Percentiles rank a stretch among this genome's conserved stretches.
Conservation (phyloP, 2,888 invertebrate genomes). For the Rhagophthalmus giganteus region DNA sequence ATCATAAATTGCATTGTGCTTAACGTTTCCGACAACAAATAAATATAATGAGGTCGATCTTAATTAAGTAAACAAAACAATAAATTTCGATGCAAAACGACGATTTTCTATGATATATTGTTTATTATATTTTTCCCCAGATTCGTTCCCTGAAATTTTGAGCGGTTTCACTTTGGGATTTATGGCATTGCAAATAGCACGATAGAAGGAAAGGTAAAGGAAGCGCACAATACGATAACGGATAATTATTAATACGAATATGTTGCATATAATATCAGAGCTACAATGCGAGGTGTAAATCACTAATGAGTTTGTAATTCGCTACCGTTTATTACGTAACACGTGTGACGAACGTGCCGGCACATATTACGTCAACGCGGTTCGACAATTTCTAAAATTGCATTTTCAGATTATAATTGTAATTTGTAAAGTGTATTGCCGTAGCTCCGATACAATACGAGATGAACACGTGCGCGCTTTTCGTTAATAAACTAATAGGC, state of each 20-base stretch:
- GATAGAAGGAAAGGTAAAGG: constrained; percentile 21
- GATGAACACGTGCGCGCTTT: no score
- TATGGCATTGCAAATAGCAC: constrained; percentile 4
- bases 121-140: background rate
- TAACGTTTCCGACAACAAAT: constrained; percentile 5
- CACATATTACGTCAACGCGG: constrained; percentile 9
- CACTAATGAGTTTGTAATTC: constrained; percentile 34
- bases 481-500: no score
- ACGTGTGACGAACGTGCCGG: constrained; percentile 23
- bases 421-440: background rate
- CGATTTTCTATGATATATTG: constrained; percentile 1
- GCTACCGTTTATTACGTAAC: constrained; percentile 34
- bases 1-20: background rate
- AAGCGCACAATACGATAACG: constrained; percentile 24
- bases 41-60: background rate
- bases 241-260: constrained; percentile 33
- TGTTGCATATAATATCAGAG: constrained; percentile 34
- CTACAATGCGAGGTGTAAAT: constrained; percentile 36
- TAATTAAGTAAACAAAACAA: constrained; percentile 14
- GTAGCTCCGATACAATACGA: no score
- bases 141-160: background rate
- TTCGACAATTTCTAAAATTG: constrained; percentile 13
- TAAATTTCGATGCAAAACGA: constrained; percentile 2
- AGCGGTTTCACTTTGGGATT: background rate
- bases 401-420: constrained; percentile 2